Evolutionary conservation across 2,797 vertebrate genomes (phyloP), one percentile per base, ranked within the genome.

Genomic region (Salmo trutta): DNA sequence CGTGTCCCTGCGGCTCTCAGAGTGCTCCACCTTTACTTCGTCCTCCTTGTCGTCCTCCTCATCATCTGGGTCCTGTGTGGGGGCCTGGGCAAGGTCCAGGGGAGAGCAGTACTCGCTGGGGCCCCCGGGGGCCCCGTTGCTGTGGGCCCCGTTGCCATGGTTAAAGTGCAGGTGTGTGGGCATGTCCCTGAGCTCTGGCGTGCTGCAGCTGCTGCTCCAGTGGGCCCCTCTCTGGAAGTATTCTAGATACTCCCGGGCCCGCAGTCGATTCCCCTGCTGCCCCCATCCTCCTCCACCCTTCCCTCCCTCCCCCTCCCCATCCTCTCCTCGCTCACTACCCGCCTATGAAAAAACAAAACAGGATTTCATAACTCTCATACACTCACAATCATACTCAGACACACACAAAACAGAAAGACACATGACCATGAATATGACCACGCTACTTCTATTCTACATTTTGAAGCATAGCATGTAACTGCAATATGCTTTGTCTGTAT

Each of bases 211-310:
- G 88, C 95, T 95, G 90, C 92, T 92, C 94, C 94, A 95, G 82
- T 92, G 93, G 24, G 92, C 93, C 89, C 97, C 96, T 94, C 95
- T 96, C 94, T 98, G 97, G 93, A 98, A 99, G 93, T 96, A 98
- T 94, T 99, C 97, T 90, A 99, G 95, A 93, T 97, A 99, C 91
- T 99, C 97, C 88, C 93, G 96, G 91, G 97, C 97, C 77, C 96
- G 96, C 82, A 96, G 92, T 86, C 94, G 93, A 91, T 97, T 97
- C 90, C 96, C 96, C 90, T 96, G 96, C 90, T 97, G 96, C 84
- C 93, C 91, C 81, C 90, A 87, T 77, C 87, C 91, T 82, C 79
- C 91, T 76, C 87, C 83, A 51, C 51, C 75, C 67, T 74, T 36
- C 77, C 86, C 90, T 17, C 87, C 90, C 24, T 90, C 88, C 3